Conservation (phyloP, 37 sponge, comb jelly and placozoan species). For the Aphrocallistes beatrix region DNA sequence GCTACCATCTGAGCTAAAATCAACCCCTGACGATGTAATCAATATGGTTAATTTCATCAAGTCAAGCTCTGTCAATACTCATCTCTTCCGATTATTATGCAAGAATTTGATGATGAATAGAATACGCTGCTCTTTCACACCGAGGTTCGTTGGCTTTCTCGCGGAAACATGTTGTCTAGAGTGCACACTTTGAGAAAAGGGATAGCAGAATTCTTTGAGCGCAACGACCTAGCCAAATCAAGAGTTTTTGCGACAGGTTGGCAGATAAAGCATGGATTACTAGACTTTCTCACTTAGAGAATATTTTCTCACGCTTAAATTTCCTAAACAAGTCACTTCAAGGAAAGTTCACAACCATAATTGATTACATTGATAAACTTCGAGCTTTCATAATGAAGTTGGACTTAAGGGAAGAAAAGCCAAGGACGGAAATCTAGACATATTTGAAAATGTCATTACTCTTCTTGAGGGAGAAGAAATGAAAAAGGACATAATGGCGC, state of each 20-base stretch:
- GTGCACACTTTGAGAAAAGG: background rate
- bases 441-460: background rate
- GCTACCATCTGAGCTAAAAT: background rate
- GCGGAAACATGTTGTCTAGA: slow-evolving; percentile 13
- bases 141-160: slow-evolving; percentile 9
- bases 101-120: background rate
- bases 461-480: background rate
- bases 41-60: background rate
- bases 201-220: slow-evolving; percentile 17
- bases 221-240: background rate
- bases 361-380: background rate
- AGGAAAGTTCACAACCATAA: background rate
- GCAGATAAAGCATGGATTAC: background rate
- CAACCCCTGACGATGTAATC: background rate
- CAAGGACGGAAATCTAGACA: background rate
- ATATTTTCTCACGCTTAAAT: slow-evolving; percentile 5
- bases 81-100: too few relatives aligned
- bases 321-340: slow-evolving; percentile 12
- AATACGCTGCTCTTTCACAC: background rate
- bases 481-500: too few relatives aligned
- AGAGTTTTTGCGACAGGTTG: background rate
- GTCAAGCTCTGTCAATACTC: background rate
- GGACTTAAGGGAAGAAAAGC: slow-evolving; percentile 10
- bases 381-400: slow-evolving; percentile 15
- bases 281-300: slow-evolving; percentile 5